Base-by-base conservation (phyloP, 2,888 invertebrate species). In the Theodoxus fluviatilis region DNA sequence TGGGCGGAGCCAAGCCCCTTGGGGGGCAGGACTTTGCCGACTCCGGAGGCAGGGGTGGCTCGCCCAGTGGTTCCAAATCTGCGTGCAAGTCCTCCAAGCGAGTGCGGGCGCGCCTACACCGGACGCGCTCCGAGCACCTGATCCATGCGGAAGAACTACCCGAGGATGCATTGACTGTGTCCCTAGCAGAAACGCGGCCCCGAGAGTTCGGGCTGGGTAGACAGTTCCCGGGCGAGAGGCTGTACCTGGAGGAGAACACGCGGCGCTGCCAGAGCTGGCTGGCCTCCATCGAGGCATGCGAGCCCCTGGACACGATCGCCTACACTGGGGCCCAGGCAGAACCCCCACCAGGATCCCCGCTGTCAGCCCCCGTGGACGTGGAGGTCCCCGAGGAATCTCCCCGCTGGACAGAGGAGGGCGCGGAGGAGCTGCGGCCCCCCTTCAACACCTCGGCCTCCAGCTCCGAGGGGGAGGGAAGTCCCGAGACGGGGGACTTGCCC, bases 261-360 rank as follows among this genome's bases (percentile, higher is more conserved):
- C 73, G 80, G 55, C 78, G 83, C 55, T 84, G 84, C 73, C 79
- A 81, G 74, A 81, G 70, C 35, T 84, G 84, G 84, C 70, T 84
- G 71, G 79, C 79, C 43, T 79, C 79, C 68, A 80, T 84, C 15
- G 78, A 80, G 67, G 81, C 80, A 4, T 81, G 81, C 61, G 78
- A 82, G 40, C 82, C 83, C 9, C 77, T 83, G 38, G 82, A 83
- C 57, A 80, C 79, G 40, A 75, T 81, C 4, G 76, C 71, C 15
- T 78, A 78, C 67, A 75, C 76, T 37, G 71, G 74, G 65, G 67
- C 74, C 40, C 31, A 31, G 18, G 75, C 74, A 38, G 75, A 76
- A 0, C 47, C 28, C 43, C 33, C 35, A 2, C 7, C 35, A 22
- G 3, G 28, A 31, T 38, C 64, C 7, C 15, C 35, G 18, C 18